phyloP scores from a whole-genome alignment of 1,140 invertebrate species.

The Triops cancriformis region DNA sequence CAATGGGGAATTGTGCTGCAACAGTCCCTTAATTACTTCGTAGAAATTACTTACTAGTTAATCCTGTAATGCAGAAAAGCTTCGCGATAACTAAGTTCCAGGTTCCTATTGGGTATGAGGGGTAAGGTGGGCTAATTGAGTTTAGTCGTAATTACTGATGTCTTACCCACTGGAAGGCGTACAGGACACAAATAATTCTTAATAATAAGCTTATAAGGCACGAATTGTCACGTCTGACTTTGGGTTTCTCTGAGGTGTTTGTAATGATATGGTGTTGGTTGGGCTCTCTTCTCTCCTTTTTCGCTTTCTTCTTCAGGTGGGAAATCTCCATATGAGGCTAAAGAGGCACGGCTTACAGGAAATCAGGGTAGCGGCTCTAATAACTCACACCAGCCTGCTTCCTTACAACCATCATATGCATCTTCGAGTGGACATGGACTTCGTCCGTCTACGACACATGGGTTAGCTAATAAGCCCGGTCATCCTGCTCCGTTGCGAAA shows the following conservation, averaged over 20 bases:
- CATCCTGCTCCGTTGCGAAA: background rate
- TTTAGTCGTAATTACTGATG: too few species aligned
- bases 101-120: too few species aligned
- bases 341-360: conserved; percentile 4
- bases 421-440: background rate
- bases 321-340: background rate
- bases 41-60: too few species aligned
- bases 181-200: background rate
- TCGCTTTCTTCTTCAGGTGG: conserved; percentile 12
- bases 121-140: too few species aligned
- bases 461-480: background rate
- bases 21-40: background rate
- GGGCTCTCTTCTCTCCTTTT: conserved; percentile 5
- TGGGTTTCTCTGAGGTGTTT: background rate
- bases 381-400: conserved; percentile 5
- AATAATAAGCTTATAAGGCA: background rate
- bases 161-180: too few species aligned
- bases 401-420: background rate
- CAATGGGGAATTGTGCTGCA: background rate
- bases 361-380: background rate
- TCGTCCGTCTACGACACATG: background rate
- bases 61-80: too few species aligned
- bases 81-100: too few species aligned
- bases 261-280: background rate
- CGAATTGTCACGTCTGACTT: background rate